These are phyloP conservation scores for Sminthurinus signatus DNA, from an alignment of 1,140 invertebrate genomes.

Conservation along the genomic window DNA sequence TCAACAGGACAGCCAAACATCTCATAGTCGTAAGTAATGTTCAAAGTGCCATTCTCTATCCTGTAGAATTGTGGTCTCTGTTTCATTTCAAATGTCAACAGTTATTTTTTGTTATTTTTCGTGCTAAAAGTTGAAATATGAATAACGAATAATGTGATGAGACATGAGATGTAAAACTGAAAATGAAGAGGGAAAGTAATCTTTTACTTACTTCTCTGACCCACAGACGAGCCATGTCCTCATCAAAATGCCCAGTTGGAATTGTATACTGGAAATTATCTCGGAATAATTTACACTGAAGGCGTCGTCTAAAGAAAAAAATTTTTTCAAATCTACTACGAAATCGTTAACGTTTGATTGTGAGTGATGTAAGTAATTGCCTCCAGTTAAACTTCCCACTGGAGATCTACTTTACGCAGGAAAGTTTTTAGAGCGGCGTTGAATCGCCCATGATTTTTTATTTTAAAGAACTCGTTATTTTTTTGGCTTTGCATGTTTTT, in stretches of 20 bases:
- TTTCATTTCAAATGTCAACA: not conserved
- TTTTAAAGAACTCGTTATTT: too few species aligned
- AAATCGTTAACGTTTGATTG: not conserved
- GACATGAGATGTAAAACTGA: not conserved
- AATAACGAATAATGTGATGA: not conserved
- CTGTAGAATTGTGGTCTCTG: slow-evolving; percentile 16
- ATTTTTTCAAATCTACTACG: not conserved
- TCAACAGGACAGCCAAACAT: slow-evolving; percentile 34
- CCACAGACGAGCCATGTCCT: slow-evolving; percentile 18
- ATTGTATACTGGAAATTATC: slow-evolving; percentile 14
- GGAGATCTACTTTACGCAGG: too few species aligned
- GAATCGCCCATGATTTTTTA: too few species aligned
- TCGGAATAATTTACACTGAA: slow-evolving; percentile 18
- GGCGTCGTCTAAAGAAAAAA: slow-evolving; percentile 1
- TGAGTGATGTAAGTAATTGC: too few species aligned
- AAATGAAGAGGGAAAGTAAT: not conserved
- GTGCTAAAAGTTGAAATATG: not conserved
- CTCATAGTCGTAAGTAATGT: slow-evolving; percentile 17
- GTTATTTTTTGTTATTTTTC: not conserved
- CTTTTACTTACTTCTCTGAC: not conserved
- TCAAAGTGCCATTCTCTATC: not conserved
- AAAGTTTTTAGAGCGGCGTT: too few species aligned
- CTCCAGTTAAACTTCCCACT: too few species aligned
- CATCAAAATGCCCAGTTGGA: slow-evolving; percentile 7
- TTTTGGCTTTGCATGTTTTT: too few species aligned